phyloP scores from a whole-genome alignment of 2,888 invertebrate species.

The Polymixis flavicincta region DNA sequence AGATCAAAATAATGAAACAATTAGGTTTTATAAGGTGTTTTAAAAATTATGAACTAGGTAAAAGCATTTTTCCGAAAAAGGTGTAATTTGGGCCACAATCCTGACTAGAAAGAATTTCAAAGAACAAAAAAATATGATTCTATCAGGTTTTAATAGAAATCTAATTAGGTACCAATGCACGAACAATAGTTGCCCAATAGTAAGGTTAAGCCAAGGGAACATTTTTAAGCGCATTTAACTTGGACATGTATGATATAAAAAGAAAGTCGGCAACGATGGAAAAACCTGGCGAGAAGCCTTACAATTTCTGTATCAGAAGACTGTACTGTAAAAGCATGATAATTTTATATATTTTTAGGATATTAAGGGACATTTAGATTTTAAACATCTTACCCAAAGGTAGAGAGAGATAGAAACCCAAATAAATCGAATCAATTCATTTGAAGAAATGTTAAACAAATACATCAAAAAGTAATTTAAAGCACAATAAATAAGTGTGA shows the following conservation, averaged over 20 bases:
- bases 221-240: neutral
- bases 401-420: neutral
- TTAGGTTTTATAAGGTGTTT: neutral
- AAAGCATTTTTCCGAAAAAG: neutral
- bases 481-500: conserved; percentile 35
- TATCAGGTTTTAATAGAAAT: neutral
- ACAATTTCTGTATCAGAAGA: neutral
- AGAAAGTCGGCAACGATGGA: neutral
- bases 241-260: neutral
- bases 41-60: neutral
- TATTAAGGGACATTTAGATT: neutral
- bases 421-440: neutral
- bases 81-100: neutral
- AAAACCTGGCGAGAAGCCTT: neutral
- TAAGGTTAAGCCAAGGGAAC: neutral
- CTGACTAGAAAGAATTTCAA: neutral
- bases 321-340: neutral
- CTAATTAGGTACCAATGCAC: neutral
- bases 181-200: neutral
- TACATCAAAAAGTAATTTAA: conserved; percentile 23
- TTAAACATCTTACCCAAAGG: neutral
- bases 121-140: neutral
- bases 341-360: neutral
- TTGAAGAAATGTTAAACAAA: conserved; percentile 18
- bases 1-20: neutral